Percentiles rank a stretch among this genome's conserved stretches.
Evolutionary conservation across 2,888 invertebrate species (phyloP).

Genomic region (Griposia aprilina): DNA sequence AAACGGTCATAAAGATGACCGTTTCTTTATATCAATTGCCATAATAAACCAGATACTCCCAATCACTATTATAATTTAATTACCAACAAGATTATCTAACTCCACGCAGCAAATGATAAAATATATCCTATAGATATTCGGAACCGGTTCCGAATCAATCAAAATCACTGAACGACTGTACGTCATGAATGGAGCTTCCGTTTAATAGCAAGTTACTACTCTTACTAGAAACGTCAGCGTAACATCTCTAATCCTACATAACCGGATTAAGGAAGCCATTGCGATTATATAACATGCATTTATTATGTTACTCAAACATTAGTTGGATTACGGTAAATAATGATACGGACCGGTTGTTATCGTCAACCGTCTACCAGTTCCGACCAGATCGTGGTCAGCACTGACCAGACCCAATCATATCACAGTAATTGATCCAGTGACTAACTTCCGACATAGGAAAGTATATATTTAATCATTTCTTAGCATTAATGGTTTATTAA

Average conservation of each 20-base stretch:
- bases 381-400: constrained; percentile 22
- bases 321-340: constrained; percentile 61
- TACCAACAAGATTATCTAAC: constrained; percentile 24
- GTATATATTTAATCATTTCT: constrained; percentile 37
- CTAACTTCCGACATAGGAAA: constrained; percentile 47
- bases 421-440: constrained; percentile 46
- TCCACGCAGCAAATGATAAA: constrained; percentile 32
- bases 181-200: constrained; percentile 59
- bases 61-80: constrained; percentile 48
- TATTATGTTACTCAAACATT: constrained; percentile 52
- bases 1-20: too few species aligned
- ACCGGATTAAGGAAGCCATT: constrained; percentile 59
- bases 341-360: constrained; percentile 51
- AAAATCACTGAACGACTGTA: constrained; percentile 48
- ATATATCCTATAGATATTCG: constrained; percentile 29
- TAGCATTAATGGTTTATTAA: constrained; percentile 30
- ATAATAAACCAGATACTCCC: neutral
- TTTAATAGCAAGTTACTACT: constrained; percentile 51
- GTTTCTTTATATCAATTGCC: constrained; percentile 5
- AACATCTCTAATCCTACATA: constrained; percentile 40
- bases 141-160: constrained; percentile 58
- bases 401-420: constrained; percentile 44
- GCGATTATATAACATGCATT: constrained; percentile 54
- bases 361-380: constrained; percentile 45
- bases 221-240: constrained; percentile 24